phyloP scores from a whole-genome alignment of 2,888 invertebrate genomes.

The Drosophila paranaensis region DNA sequence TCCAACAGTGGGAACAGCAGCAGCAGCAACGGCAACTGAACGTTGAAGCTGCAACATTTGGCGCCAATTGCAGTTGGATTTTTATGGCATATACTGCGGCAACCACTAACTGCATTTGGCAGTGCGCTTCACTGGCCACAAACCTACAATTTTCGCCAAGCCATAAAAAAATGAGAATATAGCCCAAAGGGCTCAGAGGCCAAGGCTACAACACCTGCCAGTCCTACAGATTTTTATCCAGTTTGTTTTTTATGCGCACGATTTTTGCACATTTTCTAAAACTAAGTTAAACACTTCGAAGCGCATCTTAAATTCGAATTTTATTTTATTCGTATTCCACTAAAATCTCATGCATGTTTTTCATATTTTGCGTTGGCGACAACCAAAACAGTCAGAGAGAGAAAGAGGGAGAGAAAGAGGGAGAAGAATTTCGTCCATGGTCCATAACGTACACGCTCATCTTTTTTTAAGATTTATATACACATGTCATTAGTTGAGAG shows the following conservation, averaged over 20 bases:
- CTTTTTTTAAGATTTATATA: constrained; percentile 41
- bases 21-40: background rate
- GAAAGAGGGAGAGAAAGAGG: constrained; percentile 3
- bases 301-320: background rate
- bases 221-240: background rate
- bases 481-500: constrained; percentile 62
- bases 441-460: constrained; percentile 26
- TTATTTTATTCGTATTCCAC: constrained; percentile 42
- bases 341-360: constrained; percentile 57
- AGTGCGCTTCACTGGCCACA: constrained; percentile 36
- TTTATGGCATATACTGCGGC: constrained; percentile 52
- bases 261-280: constrained; percentile 53
- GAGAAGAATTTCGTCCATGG: background rate
- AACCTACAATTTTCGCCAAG: constrained; percentile 15
- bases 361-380: constrained; percentile 56
- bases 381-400: constrained; percentile 7
- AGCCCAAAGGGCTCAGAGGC: constrained; percentile 22
- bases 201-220: constrained; percentile 39
- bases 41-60: constrained; percentile 33
- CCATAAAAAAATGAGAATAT: constrained; percentile 27
- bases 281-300: constrained; percentile 10
- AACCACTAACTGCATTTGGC: constrained; percentile 64
- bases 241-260: constrained; percentile 13
- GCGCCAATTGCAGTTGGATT: constrained; percentile 59
- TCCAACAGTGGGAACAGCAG: background rate